A percentile compares a stretch with the other conserved stretches of the same genome.
Evolutionary conservation across 2,888 invertebrate genomes (phyloP).

Genomic region (Octodonta nipae): DNA sequence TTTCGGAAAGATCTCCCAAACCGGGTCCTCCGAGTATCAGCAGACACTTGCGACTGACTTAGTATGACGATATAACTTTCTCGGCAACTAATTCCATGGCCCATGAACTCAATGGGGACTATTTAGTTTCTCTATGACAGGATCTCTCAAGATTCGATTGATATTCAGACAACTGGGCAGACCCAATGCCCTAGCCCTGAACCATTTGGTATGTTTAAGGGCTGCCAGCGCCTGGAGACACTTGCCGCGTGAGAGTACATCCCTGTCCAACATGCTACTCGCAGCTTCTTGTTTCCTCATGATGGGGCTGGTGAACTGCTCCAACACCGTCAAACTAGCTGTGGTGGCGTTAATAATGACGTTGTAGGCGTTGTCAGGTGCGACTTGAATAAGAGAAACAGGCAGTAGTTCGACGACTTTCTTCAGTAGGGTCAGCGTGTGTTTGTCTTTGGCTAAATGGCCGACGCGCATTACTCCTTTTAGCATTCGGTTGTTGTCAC

Average conservation of each 20-base stretch:
- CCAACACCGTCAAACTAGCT: constrained; percentile 72
- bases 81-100: constrained; percentile 91
- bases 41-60: constrained; percentile 58
- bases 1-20: constrained; percentile 93
- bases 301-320: constrained; percentile 84
- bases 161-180: constrained; percentile 93
- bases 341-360: constrained; percentile 74
- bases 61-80: constrained; percentile 82
- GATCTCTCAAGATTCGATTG: constrained; percentile 87
- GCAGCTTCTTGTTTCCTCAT: constrained; percentile 69
- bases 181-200: constrained; percentile 96
- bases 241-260: constrained; percentile 96
- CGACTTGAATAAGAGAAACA: constrained; percentile 56
- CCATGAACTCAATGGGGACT: constrained; percentile 89
- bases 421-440: constrained; percentile 74
- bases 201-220: constrained; percentile 99
- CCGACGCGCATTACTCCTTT: constrained; percentile 97
- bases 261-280: constrained; percentile 67
- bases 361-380: constrained; percentile 66
- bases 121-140: constrained; percentile 90
- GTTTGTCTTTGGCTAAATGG: constrained; percentile 81
- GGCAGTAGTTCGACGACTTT: constrained; percentile 72
- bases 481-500: constrained; percentile 54
- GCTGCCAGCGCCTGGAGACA: constrained; percentile 99
- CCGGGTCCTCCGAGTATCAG: constrained; percentile 84